Evolutionary conservation across 2,888 invertebrate genomes (phyloP).

Genomic region (Rugalucina vietnamica): DNA sequence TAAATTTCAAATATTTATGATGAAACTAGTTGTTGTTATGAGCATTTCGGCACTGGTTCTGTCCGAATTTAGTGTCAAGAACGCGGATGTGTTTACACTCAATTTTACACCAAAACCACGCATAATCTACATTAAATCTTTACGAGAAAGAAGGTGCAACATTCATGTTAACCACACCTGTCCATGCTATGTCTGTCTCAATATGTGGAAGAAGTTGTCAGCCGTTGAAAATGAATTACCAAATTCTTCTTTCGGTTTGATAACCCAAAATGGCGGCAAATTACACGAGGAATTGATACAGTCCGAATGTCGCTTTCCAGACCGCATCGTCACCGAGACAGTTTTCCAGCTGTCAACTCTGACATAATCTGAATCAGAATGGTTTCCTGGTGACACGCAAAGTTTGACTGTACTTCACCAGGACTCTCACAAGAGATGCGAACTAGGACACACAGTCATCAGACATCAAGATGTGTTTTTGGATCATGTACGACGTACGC

Average conservation of each 20-base stretch:
- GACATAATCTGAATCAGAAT: no score
- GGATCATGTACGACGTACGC: no score
- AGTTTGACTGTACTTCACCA: no score
- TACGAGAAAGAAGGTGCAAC: neutral
- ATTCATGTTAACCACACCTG: neutral
- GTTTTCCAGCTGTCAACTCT: no score
- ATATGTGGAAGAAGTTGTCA: neutral
- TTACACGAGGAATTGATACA: neutral
- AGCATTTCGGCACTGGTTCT: neutral
- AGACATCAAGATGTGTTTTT: no score
- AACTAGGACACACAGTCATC: no score
- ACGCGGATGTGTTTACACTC: neutral
- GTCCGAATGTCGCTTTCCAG: neutral
- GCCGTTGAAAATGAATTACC: neutral
- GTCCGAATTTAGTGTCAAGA: neutral
- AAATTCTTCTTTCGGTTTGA: conserved; percentile 1
- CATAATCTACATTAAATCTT: neutral
- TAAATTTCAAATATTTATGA: neutral
- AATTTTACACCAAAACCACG: neutral
- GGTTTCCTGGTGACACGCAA: no score
- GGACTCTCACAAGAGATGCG: no score
- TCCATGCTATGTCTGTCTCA: neutral
- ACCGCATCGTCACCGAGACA: neutral
- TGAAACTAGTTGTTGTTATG: neutral
- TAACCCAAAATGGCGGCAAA: conserved; percentile 12